These are phyloP conservation scores for Tamias sibiricus DNA, from an alignment of 2,113 vertebrate genomes.

Conservation along the genomic window DNA sequence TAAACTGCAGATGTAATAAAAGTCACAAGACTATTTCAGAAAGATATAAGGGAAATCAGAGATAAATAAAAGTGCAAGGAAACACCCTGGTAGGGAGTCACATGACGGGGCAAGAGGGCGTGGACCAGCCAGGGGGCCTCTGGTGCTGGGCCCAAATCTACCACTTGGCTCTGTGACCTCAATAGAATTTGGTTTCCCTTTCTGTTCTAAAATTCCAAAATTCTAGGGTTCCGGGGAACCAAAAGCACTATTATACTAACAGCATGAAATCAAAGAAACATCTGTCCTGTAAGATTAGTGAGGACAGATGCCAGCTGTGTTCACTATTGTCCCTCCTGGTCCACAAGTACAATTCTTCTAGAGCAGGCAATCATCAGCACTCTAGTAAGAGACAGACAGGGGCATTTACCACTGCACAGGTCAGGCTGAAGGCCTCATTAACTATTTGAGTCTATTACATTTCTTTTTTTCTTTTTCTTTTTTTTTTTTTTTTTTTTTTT, in stretches of 20 bases:
- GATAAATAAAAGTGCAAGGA: background rate
- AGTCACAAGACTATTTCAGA: background rate
- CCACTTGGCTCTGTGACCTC: background rate
- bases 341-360: too few species aligned
- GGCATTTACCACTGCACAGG: too few species aligned
- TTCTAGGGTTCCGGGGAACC: background rate
- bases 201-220: slow-evolving; percentile 36
- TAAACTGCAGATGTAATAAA: background rate
- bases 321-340: background rate
- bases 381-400: background rate
- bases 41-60: background rate
- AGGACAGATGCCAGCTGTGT: background rate
- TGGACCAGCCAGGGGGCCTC: background rate
- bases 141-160: background rate
- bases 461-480: too few species aligned
- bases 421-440: background rate
- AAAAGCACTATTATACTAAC: background rate
- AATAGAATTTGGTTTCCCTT: background rate
- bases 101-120: background rate
- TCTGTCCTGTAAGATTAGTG: background rate
- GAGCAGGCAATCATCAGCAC: background rate
- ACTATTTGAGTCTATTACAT: background rate
- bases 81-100: rapidly evolving
- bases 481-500: too few species aligned
- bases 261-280: background rate